Evolutionary conservation across 2,113 vertebrate species (phyloP).

Genomic region (Haemorhous mexicanus): DNA sequence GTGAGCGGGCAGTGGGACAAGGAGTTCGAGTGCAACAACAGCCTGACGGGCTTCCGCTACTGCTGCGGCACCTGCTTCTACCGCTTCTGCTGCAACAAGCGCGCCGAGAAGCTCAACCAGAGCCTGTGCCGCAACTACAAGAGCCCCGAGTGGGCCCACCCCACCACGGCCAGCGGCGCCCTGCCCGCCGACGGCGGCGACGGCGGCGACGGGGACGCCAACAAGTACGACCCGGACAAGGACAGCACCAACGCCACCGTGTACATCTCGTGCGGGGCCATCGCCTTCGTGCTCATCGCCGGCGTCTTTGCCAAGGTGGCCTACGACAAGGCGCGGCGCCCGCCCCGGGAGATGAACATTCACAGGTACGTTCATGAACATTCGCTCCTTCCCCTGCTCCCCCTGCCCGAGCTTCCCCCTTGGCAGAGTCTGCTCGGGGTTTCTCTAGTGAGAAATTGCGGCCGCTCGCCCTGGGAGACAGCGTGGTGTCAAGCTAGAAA

Average conservation of each 20-base stretch:
- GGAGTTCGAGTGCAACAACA: slow-evolving; percentile 98
- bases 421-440: rapidly evolving
- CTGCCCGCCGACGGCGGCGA: slow-evolving; percentile 63
- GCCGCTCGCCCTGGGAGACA: no score
- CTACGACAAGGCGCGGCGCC: slow-evolving; percentile 96
- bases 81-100: slow-evolving; percentile 98
- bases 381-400: background rate
- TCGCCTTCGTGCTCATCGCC: slow-evolving; percentile 92
- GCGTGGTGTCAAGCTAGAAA: no score
- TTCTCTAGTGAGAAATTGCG: background rate
- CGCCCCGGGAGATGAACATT: slow-evolving; percentile 98
- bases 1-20: slow-evolving; percentile 98
- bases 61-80: slow-evolving; percentile 98
- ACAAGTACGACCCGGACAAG: slow-evolving; percentile 90
- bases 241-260: slow-evolving; percentile 97
- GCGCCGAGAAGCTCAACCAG: slow-evolving; percentile 92
- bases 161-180: slow-evolving; percentile 73
- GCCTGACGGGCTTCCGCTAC: slow-evolving; percentile 93
- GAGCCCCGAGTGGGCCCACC: slow-evolving; percentile 85
- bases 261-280: slow-evolving; percentile 96
- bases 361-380: slow-evolving; percentile 80
- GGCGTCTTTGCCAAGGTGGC: slow-evolving; percentile 96
- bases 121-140: slow-evolving; percentile 90
- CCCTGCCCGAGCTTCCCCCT: background rate
- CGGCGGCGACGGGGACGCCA: slow-evolving; percentile 73